phyloP scores from a whole-genome alignment of 2,797 vertebrate genomes.

The Siniperca undulata region DNA sequence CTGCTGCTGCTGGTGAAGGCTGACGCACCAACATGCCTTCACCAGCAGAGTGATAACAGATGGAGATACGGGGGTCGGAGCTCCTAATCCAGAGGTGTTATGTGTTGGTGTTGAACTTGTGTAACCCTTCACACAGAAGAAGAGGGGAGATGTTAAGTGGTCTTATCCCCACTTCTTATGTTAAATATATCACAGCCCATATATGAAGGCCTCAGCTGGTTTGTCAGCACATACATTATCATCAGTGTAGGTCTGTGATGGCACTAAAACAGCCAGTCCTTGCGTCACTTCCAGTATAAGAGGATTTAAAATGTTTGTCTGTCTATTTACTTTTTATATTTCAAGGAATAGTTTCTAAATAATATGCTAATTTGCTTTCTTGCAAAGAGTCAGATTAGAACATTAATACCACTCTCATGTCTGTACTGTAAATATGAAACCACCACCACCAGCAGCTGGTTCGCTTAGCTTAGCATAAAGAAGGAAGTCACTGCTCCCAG shows the following conservation, averaged over 20 bases:
- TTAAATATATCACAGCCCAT: slow-evolving; percentile 41
- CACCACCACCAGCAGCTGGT: neutral
- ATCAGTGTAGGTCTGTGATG: neutral
- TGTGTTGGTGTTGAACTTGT: slow-evolving; percentile 57
- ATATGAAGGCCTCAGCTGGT: slow-evolving; percentile 16
- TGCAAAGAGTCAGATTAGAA: neutral
- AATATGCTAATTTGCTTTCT: neutral
- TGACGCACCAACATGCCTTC: slow-evolving; percentile 52
- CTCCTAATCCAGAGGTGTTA: slow-evolving; percentile 54
- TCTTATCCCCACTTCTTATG: slow-evolving; percentile 53
- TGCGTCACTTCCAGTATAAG: neutral
- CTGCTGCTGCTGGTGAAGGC: slow-evolving; percentile 39
- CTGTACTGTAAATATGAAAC: neutral
- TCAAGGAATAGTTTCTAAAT: neutral
- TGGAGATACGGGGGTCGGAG: slow-evolving; percentile 57
- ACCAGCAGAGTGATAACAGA: slow-evolving; percentile 76
- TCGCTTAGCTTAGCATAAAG: neutral
- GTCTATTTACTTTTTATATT: neutral
- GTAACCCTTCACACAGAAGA: slow-evolving; percentile 46
- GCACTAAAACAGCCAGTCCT: neutral
- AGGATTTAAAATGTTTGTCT: neutral
- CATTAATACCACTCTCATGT: neutral
- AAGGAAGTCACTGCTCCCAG: neutral
- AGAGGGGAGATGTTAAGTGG: slow-evolving; percentile 45
- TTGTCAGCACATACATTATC: slow-evolving; percentile 1